phyloP scores from a whole-genome alignment of 2,888 invertebrate genomes.

The Vanessa cardui region DNA sequence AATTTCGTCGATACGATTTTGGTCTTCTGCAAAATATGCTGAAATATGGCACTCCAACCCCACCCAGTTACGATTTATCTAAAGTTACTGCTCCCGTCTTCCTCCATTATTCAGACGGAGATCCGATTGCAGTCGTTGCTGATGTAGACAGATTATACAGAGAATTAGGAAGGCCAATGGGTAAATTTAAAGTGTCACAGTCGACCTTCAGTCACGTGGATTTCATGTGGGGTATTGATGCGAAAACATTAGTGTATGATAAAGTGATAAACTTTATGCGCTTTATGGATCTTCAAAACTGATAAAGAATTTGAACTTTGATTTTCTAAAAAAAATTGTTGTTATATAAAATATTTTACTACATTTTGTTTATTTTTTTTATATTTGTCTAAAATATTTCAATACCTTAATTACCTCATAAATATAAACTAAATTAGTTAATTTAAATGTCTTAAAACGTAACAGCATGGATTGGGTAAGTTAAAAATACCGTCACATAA shows the following conservation, averaged over 20 bases:
- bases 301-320: slow-evolving; percentile 10
- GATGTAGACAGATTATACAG: slow-evolving; percentile 82
- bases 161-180: slow-evolving; percentile 80
- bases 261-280: slow-evolving; percentile 80
- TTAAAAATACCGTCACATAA: too few relatives aligned
- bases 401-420: too few relatives aligned
- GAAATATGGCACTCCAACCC: slow-evolving; percentile 50
- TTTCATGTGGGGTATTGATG: slow-evolving; percentile 87
- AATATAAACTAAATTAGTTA: too few relatives aligned
- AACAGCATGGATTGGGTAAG: too few relatives aligned
- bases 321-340: too few relatives aligned
- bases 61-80: slow-evolving; percentile 57
- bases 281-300: slow-evolving; percentile 53
- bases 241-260: slow-evolving; percentile 82
- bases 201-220: slow-evolving; percentile 86
- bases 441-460: too few relatives aligned
- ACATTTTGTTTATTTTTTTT: too few relatives aligned
- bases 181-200: slow-evolving; percentile 81
- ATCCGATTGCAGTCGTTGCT: slow-evolving; percentile 83
- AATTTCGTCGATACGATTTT: slow-evolving; percentile 60
- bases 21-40: slow-evolving; percentile 49
- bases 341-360: too few relatives aligned
- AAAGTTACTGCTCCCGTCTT: slow-evolving; percentile 84
- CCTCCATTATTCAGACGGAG: slow-evolving; percentile 85
- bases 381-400: too few relatives aligned